These are phyloP conservation scores for Lagopus leucura DNA, from an alignment of 2,113 vertebrate species.

Conservation along the genomic window DNA sequence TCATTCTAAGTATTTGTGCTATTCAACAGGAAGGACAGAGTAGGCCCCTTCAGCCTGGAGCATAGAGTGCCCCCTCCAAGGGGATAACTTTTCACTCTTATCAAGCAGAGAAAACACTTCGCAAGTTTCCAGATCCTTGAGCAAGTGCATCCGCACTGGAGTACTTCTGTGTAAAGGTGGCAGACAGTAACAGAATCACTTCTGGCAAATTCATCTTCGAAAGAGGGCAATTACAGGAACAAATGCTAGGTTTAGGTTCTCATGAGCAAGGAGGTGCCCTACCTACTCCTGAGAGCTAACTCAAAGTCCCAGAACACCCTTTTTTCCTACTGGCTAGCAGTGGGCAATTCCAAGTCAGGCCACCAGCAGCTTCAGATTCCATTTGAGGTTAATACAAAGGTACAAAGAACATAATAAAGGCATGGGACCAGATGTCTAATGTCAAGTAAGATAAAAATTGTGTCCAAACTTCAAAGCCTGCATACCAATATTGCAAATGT, in stretches of 20 bases:
- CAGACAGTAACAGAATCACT: background rate
- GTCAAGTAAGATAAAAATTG: background rate
- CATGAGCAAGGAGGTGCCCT: background rate
- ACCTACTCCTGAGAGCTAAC: background rate
- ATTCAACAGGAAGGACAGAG: background rate
- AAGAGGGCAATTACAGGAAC: background rate
- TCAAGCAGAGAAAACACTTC: background rate
- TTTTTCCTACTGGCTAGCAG: background rate
- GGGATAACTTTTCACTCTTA: background rate
- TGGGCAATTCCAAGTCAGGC: background rate
- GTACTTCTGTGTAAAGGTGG: background rate
- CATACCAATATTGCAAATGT: background rate
- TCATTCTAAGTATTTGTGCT: background rate
- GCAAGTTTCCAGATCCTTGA: background rate
- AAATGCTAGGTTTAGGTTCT: background rate
- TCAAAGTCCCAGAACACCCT: background rate
- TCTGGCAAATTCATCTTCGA: background rate
- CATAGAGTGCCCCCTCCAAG: background rate
- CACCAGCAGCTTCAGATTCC: background rate
- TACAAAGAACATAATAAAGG: background rate
- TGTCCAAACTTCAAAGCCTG: background rate
- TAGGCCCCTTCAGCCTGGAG: background rate
- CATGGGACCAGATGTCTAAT: rapidly evolving
- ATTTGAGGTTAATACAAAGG: background rate
- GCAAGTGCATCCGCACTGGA: rapidly evolving